A percentile compares a stretch with the other conserved stretches of the same genome.
Conservation (phyloP, 2,113 vertebrate species). For the Phrynosoma blainvillii region DNA sequence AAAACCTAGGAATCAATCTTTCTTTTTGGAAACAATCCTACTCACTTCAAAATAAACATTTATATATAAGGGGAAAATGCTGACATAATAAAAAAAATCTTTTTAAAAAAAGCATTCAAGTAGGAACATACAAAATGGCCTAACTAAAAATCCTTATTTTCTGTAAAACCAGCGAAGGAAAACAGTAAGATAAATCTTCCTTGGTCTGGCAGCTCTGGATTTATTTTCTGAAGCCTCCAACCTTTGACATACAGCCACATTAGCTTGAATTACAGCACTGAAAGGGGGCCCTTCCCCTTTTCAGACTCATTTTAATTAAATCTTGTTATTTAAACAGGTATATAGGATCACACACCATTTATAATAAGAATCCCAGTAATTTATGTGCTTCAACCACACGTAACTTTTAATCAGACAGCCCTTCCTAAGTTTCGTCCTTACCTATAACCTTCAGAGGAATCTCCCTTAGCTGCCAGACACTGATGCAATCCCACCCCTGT, state of each 20-base stretch:
- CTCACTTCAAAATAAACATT: neutral
- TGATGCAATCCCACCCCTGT: neutral
- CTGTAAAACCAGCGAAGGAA: neutral
- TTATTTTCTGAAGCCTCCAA: neutral
- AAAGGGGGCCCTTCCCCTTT: neutral
- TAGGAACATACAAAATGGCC: neutral
- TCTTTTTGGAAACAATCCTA: neutral
- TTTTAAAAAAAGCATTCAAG: neutral
- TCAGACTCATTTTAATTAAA: constrained; percentile 18
- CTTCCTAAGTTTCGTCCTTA: neutral
- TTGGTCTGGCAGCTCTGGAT: neutral
- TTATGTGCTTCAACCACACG: neutral
- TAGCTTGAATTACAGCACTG: constrained; percentile 15
- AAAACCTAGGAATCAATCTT: neutral
- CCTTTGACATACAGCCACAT: neutral
- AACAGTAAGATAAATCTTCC: neutral
- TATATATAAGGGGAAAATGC: neutral
- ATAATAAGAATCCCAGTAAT: neutral
- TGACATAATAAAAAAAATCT: neutral
- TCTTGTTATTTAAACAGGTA: accelerated
- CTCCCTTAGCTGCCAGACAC: neutral
- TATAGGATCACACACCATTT: neutral
- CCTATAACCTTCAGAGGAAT: accelerated
- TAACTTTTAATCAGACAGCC: accelerated
- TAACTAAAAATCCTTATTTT: neutral